Conservation (phyloP, 1,140 invertebrate species). For the Ganaspis sp. region DNA sequence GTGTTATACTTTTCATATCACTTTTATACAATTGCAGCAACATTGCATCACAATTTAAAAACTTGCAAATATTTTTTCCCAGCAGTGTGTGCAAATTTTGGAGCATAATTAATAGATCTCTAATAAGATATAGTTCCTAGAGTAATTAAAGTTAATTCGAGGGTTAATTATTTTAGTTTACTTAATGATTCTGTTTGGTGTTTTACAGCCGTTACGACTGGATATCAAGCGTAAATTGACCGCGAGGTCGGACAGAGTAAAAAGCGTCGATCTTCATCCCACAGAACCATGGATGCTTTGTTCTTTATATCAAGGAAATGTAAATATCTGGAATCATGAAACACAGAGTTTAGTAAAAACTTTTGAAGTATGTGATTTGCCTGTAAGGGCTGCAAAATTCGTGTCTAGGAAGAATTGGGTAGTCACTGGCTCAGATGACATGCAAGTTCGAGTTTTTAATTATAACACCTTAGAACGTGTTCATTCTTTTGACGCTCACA, state of each 20-base stretch:
- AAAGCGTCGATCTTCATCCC: conserved; percentile 98
- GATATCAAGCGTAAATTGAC: conserved; percentile 99
- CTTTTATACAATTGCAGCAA: too few relatives aligned
- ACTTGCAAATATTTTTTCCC: too few relatives aligned
- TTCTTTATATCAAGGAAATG: conserved; percentile 98
- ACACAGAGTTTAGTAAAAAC: conserved; percentile 94
- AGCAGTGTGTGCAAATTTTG: too few relatives aligned
- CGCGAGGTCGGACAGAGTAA: conserved; percentile 97
- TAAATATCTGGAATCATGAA: conserved; percentile 99
- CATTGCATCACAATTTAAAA: too few relatives aligned
- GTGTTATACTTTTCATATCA: too few relatives aligned
- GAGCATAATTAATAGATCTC: too few relatives aligned
- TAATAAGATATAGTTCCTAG: too few relatives aligned
- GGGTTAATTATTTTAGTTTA: too few relatives aligned
- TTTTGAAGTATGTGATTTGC: conserved; percentile 97
- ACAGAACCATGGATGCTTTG: conserved; percentile 98
- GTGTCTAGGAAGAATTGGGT: conserved; percentile 99
- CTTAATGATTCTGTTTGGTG: conserved; percentile 36
- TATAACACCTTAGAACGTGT: conserved; percentile 98
- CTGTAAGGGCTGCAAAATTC: conserved; percentile 96
- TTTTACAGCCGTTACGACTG: conserved; percentile 90
- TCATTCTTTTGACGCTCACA: conserved; percentile 98
- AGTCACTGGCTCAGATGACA: conserved; percentile 97
- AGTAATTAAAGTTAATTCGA: too few relatives aligned
- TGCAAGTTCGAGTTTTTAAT: conserved; percentile 97